Evolutionary conservation across 2,888 invertebrate species (phyloP), one percentile per base, ranked within the genome.

Genomic region (Drosophila setosimentum): DNA sequence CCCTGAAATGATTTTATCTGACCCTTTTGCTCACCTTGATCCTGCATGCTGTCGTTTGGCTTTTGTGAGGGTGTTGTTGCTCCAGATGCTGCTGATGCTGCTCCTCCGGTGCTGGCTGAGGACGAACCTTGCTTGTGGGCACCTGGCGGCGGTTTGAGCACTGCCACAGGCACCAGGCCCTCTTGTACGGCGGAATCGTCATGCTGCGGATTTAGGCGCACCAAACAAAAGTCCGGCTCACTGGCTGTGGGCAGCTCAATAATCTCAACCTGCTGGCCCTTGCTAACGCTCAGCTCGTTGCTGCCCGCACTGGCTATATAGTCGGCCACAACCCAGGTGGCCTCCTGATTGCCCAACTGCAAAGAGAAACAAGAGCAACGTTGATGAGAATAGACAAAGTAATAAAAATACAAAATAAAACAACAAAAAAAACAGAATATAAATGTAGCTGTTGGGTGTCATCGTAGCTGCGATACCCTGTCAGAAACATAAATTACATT

Each of bases 191-290:
- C 89, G 85, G 94, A 86, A 93, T 95, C 92, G 84, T 94, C 93
- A 85, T 91, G 93, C 93, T 93, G 94, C 92, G 93, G 92, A 92
- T 92, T 93, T 92, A 95, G 94, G 66, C 96, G 94, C 77, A 96
- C 96, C 90, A 96, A 92, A 94, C 96, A 96, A 94, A 95, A 96
- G 89, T 96, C 96, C 69, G 95, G 94, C 89, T 96, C 94, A 83
- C 95, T 94, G 71, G 95, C 94, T 90, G 96, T 95, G 76, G 95
- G 94, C 72, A 89, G 82, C 92, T 98, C 98, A 80, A 98, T 94
- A 78, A 98, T 96, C 92, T 98, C 98, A 76, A 98, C 98, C 93
- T 98, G 98, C 94, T 98, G 98, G 30, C 98, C 98, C 93, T 98
- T 97, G 76, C 94, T 94, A 51, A 99, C 98, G 62, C 96, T 96